phyloP scores from a whole-genome alignment of 2,888 invertebrate genomes.

The Tolmerus cingulatus region DNA sequence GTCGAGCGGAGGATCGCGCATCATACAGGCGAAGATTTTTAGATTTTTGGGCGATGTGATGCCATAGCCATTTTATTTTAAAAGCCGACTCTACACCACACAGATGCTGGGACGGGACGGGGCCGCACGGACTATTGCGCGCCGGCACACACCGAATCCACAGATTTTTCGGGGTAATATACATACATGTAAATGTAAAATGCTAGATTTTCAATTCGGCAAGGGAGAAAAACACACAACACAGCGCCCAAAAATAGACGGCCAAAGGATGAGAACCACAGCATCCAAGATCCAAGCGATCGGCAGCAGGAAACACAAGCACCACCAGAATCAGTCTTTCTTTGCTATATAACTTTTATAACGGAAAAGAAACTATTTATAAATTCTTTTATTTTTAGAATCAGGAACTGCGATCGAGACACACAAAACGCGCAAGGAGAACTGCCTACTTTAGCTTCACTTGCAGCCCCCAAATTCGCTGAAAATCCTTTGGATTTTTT shows the following conservation, averaged over 20 bases:
- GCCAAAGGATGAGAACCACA: slow-evolving; percentile 25
- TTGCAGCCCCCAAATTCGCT: not conserved
- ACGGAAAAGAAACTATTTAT: slow-evolving; percentile 34
- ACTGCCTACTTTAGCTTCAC: not conserved
- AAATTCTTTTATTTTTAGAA: slow-evolving; percentile 40
- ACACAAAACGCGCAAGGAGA: not conserved
- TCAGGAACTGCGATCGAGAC: slow-evolving; percentile 20
- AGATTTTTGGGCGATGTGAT: not conserved
- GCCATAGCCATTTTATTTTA: not conserved
- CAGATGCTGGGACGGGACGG: not conserved
- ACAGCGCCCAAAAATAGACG: slow-evolving; percentile 12
- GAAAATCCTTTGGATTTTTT: not conserved
- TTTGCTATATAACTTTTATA: not conserved
- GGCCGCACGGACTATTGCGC: not conserved
- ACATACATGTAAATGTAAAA: not conserved
- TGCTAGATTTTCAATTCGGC: not conserved
- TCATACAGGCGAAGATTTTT: not conserved
- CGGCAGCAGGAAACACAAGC: not conserved
- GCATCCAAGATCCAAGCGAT: not conserved
- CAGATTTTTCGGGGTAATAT: not conserved
- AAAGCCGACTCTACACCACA: not conserved
- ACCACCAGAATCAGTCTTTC: not conserved
- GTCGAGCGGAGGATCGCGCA: not conserved
- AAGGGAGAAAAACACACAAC: slow-evolving; percentile 12
- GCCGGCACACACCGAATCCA: not conserved